phyloP scores from a whole-genome alignment of 2,888 invertebrate species.

The Drosophila formosana region DNA sequence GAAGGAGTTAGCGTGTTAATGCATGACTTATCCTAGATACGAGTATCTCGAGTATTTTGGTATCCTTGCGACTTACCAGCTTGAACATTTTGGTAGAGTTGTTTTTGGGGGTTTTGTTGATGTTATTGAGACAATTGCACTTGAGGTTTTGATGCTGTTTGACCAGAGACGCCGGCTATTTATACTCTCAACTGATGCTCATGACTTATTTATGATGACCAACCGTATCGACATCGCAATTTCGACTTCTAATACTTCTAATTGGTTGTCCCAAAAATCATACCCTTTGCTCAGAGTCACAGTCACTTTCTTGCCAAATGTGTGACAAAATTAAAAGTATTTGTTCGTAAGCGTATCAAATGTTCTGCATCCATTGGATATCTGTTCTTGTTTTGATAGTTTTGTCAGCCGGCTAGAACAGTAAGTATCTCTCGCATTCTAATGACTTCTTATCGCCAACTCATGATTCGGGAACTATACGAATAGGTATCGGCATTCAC shows the following conservation, averaged over 20 bases:
- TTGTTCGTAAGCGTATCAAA: background rate
- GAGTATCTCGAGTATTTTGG: background rate
- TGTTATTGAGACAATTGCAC: slow-evolving; percentile 60
- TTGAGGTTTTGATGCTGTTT: slow-evolving; percentile 63
- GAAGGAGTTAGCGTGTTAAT: background rate
- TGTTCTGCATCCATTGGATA: background rate
- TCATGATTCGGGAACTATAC: slow-evolving; percentile 39
- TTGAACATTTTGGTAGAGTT: slow-evolving; percentile 78
- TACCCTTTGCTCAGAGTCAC: slow-evolving; percentile 5
- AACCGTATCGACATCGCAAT: slow-evolving; percentile 15
- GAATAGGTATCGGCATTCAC: slow-evolving; percentile 8
- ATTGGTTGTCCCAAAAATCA: slow-evolving; percentile 25
- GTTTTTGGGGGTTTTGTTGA: slow-evolving; percentile 32
- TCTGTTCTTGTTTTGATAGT: slow-evolving; percentile 52
- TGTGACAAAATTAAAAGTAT: too few species aligned
- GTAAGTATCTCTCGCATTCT: slow-evolving; percentile 62
- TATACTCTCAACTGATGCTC: slow-evolving; percentile 65
- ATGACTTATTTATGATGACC: slow-evolving; percentile 68
- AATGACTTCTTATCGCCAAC: slow-evolving; percentile 63
- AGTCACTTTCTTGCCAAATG: background rate
- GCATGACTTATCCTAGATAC: background rate
- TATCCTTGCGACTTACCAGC: slow-evolving; percentile 68
- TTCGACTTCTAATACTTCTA: slow-evolving; percentile 36
- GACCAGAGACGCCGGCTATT: slow-evolving; percentile 38
- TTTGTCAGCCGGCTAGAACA: slow-evolving; percentile 40